Conservation (phyloP, 1,140 invertebrate species). For the Cephus cinctus region DNA sequence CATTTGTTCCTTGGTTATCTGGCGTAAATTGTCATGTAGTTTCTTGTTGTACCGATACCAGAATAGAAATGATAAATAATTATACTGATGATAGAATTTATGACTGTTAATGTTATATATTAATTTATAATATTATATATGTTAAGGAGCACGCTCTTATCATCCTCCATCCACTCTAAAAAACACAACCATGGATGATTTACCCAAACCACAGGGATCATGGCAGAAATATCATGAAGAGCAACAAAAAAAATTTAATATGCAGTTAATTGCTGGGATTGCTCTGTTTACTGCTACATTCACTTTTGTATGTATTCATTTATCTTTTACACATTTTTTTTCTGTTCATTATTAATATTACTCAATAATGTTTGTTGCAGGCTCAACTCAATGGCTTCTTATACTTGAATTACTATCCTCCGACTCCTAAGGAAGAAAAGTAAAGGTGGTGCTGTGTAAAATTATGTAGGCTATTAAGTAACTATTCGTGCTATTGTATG, state of each 20-base stretch:
- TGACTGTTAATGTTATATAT: not conserved
- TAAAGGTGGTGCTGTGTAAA: no score
- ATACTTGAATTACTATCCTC: not conserved
- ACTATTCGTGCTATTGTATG: no score
- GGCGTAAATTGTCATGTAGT: not conserved
- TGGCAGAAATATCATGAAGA: slow-evolving; percentile 69
- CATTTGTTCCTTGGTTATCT: not conserved
- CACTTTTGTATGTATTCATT: slow-evolving; percentile 62
- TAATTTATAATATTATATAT: not conserved
- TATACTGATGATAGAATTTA: slow-evolving; percentile 5
- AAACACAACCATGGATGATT: slow-evolving; percentile 66
- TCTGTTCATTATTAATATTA: no score
- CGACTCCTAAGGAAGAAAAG: not conserved
- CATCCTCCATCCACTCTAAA: slow-evolving; percentile 35
- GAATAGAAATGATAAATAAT: not conserved
- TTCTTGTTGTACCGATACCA: not conserved
- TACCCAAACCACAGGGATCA: slow-evolving; percentile 70
- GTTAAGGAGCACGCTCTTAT: slow-evolving; percentile 27
- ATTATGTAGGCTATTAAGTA: no score
- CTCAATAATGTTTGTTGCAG: no score
- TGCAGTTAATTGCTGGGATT: slow-evolving; percentile 64
- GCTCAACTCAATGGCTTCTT: no score
- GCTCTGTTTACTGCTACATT: slow-evolving; percentile 58
- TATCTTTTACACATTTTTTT: no score
- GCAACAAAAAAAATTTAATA: slow-evolving; percentile 68